Base-by-base conservation (phyloP, 2,888 invertebrate species). In the Diadegma fenestrale region DNA sequence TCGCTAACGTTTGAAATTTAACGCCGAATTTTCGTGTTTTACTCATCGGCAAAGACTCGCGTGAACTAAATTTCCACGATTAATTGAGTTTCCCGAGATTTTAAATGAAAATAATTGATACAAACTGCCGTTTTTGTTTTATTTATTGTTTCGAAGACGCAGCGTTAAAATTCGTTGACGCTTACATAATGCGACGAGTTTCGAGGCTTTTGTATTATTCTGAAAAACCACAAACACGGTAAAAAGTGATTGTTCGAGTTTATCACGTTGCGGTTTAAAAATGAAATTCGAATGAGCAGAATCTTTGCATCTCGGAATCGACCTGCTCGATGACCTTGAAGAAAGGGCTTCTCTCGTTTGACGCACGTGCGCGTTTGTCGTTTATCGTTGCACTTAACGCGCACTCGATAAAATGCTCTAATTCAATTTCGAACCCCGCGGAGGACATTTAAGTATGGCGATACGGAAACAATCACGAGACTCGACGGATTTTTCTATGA, bases 311-410 rank as follows among this genome's bases (percentile, higher is more conserved):
- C 22, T 10, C 5, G 30, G 14, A 19, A 19, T 33, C 2, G 51
- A 61, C 43, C 6, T 37, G 26, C 58, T 58, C 41, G 19, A 66
- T 37, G 64, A 69, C 22, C 58, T 58, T 58, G 58, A 19, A 19
- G 10, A 41, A 45, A 26, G 22, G 68, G 19, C 26, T 17, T 45
- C 8, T 63, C 63, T 7, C 8, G 37, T n/a, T 33, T 63, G 48
- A 14, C n/a, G 17, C 45, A 30, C n/a, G 8, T 33, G 45, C 51
- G n/a, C 37, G 10, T 71, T 48, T 6, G n/a, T 63, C 33, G n/a
- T 45, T 12, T 51, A 51, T 71, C 64, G 64, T 71, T 80, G n/a
- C 77, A 77, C 58, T 81, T 73, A 73, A 69, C 72, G 68, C 51
- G 6, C 8, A 6, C n/a, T 48, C 61, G 72, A 45, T 84, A 84